Evolutionary conservation across 53 echinoderm and acorn worm genomes (phyloP).

Genomic region (Pentamera pediparva): DNA sequence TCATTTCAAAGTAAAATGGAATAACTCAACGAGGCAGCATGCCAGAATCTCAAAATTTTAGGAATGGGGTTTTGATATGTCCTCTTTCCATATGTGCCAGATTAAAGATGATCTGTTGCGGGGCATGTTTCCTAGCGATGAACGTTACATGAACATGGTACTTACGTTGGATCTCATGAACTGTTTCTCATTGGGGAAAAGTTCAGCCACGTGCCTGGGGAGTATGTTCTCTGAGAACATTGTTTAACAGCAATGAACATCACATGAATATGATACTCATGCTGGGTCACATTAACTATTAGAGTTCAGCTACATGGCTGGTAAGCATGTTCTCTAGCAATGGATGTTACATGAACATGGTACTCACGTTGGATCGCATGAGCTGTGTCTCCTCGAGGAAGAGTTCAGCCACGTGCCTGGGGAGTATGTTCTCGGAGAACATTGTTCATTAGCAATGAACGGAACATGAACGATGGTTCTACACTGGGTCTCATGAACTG

Average conservation of each 20-base stretch:
- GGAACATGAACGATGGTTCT: conserved; percentile 6
- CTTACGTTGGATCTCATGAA: no score
- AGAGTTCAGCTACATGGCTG: conserved; percentile 81
- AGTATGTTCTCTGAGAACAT: conserved; percentile 92
- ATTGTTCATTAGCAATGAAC: no score
- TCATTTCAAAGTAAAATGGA: no score
- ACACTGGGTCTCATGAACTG: conserved; percentile 84
- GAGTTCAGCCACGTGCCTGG: conserved; percentile 81
- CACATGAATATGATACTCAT: conserved; percentile 40
- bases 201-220: conserved; percentile 89
- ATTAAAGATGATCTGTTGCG: conserved; percentile 76
- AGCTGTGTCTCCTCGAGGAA: no score
- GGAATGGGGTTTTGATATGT: no score
- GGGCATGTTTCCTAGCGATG: conserved; percentile 93
- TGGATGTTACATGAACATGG: no score
- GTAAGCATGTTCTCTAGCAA: conserved; percentile 97
- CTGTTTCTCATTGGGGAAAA: conserved; percentile 85
- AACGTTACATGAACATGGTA: no score
- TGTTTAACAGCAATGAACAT: no score
- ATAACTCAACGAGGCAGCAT: no score
- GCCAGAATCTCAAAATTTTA: no score
- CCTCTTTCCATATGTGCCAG: conserved; percentile 63
- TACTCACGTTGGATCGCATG: conserved; percentile 86
- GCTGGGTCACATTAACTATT: conserved; percentile 76
- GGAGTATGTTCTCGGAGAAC: conserved; percentile 98